A percentile compares a stretch with the other conserved stretches of the same genome.
phyloP scores from a whole-genome alignment of 2,113 vertebrate genomes.

The Casuarius casuarius region DNA sequence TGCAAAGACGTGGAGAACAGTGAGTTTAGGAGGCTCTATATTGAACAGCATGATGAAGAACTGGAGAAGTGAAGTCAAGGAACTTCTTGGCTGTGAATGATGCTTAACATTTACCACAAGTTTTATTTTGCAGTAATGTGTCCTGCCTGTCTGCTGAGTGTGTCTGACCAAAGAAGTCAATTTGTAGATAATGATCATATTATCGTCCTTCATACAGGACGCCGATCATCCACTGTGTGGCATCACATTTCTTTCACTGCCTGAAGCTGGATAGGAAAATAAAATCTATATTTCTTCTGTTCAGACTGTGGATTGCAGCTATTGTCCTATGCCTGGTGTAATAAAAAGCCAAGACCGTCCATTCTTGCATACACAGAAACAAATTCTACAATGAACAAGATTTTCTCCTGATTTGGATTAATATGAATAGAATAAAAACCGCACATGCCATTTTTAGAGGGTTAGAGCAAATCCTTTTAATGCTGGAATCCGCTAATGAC shows the following conservation, averaged over 20 bases:
- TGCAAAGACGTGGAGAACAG: neutral
- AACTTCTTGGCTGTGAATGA: neutral
- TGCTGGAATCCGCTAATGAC: conserved; percentile 13
- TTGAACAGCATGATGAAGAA: neutral
- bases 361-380: neutral
- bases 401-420: neutral
- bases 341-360: neutral
- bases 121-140: neutral
- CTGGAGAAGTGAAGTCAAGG: neutral
- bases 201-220: neutral
- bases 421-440: neutral
- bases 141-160: neutral
- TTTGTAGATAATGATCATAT: neutral
- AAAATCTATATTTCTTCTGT: neutral
- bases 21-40: neutral
- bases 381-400: neutral
- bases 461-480: neutral
- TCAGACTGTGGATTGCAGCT: neutral
- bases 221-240: neutral
- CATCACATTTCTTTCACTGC: neutral
- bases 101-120: neutral
- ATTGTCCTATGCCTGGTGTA: neutral
- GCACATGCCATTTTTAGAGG: neutral
- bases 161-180: neutral
- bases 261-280: neutral